Evolutionary conservation across 1,140 invertebrate genomes (phyloP).

Genomic region (Aphelinus certus): DNA sequence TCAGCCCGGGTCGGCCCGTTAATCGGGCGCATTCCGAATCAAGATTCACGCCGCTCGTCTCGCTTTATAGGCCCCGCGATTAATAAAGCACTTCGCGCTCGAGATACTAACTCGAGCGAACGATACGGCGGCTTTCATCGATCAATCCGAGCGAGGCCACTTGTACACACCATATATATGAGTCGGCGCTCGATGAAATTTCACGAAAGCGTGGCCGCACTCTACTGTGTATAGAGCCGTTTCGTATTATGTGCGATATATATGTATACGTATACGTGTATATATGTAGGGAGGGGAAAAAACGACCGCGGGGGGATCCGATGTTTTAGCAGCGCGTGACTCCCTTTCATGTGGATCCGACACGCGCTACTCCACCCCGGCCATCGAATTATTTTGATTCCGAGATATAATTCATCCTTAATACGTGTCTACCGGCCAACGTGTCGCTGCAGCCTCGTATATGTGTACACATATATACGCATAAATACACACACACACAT

Average conservation of each 20-base stretch:
- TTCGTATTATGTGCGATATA: conserved; percentile 15
- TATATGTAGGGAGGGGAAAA: background rate
- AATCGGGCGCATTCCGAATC: too few relatives aligned
- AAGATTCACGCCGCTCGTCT: too few relatives aligned
- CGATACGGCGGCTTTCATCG: conserved; percentile 24
- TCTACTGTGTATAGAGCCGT: background rate
- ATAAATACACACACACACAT: too few relatives aligned
- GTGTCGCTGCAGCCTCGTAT: too few relatives aligned
- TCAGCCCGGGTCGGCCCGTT: conserved; percentile 28
- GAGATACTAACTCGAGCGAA: conserved; percentile 55
- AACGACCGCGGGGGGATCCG: conserved; percentile 39
- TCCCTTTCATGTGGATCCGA: conserved; percentile 48
- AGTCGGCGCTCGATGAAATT: background rate
- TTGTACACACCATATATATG: too few relatives aligned
- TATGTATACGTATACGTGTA: background rate
- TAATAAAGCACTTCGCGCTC: conserved; percentile 51
- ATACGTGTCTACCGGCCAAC: conserved; percentile 43
- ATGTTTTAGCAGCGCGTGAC: conserved; percentile 48
- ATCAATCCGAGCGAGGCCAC: too few relatives aligned
- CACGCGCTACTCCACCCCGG: conserved; percentile 50
- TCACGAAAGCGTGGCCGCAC: background rate
- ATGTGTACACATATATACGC: too few relatives aligned
- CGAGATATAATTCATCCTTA: conserved; percentile 62
- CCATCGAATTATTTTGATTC: conserved; percentile 66
- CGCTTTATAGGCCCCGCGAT: conserved; percentile 16